Conservation (phyloP, 2,797 vertebrate genomes). For the Pagetopsis macropterus region DNA sequence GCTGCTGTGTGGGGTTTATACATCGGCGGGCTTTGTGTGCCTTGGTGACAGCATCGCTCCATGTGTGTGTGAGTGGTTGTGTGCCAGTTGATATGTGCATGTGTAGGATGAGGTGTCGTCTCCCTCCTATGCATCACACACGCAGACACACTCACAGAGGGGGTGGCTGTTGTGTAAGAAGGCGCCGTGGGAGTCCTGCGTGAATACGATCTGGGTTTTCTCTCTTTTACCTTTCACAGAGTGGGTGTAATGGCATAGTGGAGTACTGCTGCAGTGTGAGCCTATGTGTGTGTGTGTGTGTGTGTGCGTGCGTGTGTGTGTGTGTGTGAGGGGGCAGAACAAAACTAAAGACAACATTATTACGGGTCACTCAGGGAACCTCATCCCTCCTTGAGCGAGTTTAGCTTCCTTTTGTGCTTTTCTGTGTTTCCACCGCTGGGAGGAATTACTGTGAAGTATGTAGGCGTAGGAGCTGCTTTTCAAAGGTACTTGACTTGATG, state of each 20-base stretch:
- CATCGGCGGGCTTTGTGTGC: constrained; percentile 62
- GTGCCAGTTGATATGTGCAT: constrained; percentile 73
- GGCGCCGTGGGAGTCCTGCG: constrained; percentile 73
- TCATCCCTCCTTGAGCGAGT: constrained; percentile 44
- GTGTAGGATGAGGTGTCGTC: constrained; percentile 83
- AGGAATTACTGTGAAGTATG: constrained; percentile 54
- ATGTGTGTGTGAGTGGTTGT: constrained; percentile 48
- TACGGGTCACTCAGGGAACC: constrained; percentile 54
- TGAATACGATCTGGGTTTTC: constrained; percentile 75
- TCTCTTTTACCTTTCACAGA: constrained; percentile 60
- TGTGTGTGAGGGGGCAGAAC: constrained; percentile 50
- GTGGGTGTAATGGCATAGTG: constrained; percentile 69
- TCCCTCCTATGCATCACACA: constrained; percentile 80
- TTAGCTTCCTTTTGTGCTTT: constrained; percentile 58
- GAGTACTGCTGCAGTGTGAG: constrained; percentile 62
- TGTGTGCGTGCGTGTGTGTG: constrained; percentile 7
- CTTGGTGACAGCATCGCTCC: constrained; percentile 72
- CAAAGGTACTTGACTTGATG: constrained; percentile 57
- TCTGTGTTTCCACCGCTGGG: constrained; percentile 37
- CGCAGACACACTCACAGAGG: constrained; percentile 65
- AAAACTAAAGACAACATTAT: constrained; percentile 46
- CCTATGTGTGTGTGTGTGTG: constrained; percentile 9
- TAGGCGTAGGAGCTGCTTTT: constrained; percentile 59
- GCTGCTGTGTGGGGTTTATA: constrained; percentile 78
- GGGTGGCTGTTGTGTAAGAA: constrained; percentile 81